These are phyloP conservation scores for Oncorhynchus masou DNA, from an alignment of 2,113 vertebrate species.

Conservation along the genomic window DNA sequence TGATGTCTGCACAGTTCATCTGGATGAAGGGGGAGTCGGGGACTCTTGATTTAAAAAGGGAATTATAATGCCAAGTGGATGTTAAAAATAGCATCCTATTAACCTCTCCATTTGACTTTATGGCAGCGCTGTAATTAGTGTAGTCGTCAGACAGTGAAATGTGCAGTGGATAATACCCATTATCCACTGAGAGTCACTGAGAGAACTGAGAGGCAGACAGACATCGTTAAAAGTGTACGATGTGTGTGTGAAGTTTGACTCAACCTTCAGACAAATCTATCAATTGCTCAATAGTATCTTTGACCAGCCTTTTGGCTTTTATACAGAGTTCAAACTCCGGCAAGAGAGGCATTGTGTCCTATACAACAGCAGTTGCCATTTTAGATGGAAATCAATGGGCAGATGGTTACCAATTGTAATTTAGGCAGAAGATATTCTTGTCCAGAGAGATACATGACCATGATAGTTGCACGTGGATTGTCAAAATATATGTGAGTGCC, in stretches of 20 bases:
- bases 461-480: not conserved
- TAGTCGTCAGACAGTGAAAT: slow-evolving; percentile 61
- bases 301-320: not conserved
- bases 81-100: slow-evolving; percentile 67
- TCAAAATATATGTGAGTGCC: not conserved
- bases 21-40: not conserved
- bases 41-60: slow-evolving; percentile 32
- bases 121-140: slow-evolving; percentile 63
- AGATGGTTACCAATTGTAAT: not conserved
- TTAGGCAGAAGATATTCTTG: not conserved
- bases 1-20: slow-evolving; percentile 10
- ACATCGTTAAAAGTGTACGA: not conserved
- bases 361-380: not conserved
- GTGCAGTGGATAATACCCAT: slow-evolving; percentile 49
- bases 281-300: not conserved
- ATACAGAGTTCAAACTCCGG: not conserved
- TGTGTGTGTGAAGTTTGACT: not conserved
- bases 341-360: not conserved
- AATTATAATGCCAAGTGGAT: slow-evolving; percentile 20
- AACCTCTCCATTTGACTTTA: slow-evolving; percentile 61
- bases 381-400: not conserved
- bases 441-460: not conserved
- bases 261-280: not conserved
- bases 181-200: slow-evolving; percentile 40
- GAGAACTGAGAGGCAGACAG: slow-evolving; percentile 14